Percentiles rank a stretch among this genome's conserved stretches.
Evolutionary conservation across 2,797 vertebrate species (phyloP).

Genomic region (Bryconaethiops microstoma): DNA sequence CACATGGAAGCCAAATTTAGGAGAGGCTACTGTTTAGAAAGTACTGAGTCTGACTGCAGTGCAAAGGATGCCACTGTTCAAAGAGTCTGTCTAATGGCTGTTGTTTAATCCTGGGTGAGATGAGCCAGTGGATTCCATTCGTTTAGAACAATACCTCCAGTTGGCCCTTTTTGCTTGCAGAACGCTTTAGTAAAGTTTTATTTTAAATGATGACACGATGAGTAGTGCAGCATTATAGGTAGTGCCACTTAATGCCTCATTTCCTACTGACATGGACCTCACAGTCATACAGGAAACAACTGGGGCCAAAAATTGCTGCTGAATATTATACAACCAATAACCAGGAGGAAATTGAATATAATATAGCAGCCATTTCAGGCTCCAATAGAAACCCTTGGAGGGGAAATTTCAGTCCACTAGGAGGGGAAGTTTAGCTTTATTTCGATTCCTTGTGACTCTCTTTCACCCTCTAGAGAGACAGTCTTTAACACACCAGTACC

Average conservation of each 20-base stretch:
- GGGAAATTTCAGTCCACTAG: slow-evolving; percentile 26
- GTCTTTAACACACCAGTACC: slow-evolving; percentile 21
- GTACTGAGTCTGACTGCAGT: not conserved
- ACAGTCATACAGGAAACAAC: slow-evolving; percentile 25
- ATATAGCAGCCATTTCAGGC: slow-evolving; percentile 14
- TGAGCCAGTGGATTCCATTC: slow-evolving; percentile 10
- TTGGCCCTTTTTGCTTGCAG: not conserved
- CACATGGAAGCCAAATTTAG: not conserved
- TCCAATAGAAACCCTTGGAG: slow-evolving; percentile 12
- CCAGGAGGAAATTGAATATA: slow-evolving; percentile 20
- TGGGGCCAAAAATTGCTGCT: slow-evolving; percentile 22
- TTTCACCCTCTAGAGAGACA: slow-evolving; percentile 8
- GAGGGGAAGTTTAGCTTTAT: slow-evolving; percentile 3
- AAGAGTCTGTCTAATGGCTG: slow-evolving; percentile 31
- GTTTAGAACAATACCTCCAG: slow-evolving; percentile 12
- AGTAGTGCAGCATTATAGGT: slow-evolving; percentile 29
- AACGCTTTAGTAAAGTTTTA: slow-evolving; percentile 14
- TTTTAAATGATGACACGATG: slow-evolving; percentile 32
- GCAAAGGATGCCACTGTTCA: slow-evolving; percentile 32
- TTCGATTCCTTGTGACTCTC: slow-evolving; percentile 8
- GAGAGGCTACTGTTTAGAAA: slow-evolving; percentile 5
- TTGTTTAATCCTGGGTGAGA: slow-evolving; percentile 38
- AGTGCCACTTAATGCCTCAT: slow-evolving; percentile 23
- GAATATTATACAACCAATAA: slow-evolving; percentile 36
- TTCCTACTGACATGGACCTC: slow-evolving; percentile 37